phyloP scores from a whole-genome alignment of 2,888 invertebrate genomes.

The Athalia rosae region DNA sequence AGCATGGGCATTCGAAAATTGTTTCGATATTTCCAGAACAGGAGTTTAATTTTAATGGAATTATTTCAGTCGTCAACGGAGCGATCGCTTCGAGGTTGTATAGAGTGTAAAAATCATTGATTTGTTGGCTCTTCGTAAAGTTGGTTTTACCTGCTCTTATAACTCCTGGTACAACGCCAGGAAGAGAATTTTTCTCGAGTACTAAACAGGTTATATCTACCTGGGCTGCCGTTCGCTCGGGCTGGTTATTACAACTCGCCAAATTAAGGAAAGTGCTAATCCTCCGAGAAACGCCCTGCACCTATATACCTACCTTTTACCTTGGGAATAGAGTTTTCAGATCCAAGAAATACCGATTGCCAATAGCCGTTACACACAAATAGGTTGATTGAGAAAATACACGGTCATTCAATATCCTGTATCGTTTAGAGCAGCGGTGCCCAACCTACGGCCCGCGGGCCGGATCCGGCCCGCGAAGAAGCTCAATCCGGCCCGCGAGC shows the following conservation, averaged over 20 bases:
- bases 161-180: neutral
- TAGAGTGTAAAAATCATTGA: neutral
- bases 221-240: neutral
- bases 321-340: conserved; percentile 4
- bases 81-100: too few relatives aligned
- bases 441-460: too few relatives aligned
- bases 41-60: too few relatives aligned
- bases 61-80: too few relatives aligned
- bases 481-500: too few relatives aligned
- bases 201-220: neutral
- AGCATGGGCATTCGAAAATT: too few relatives aligned
- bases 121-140: neutral
- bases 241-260: conserved; percentile 16
- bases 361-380: neutral
- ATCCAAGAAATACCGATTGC: neutral
- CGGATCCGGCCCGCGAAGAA: too few relatives aligned
- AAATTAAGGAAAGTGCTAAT: conserved; percentile 32
- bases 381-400: neutral
- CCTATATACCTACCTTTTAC: neutral
- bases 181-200: conserved; percentile 9
- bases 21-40: too few relatives aligned
- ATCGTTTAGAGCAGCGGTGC: too few relatives aligned
- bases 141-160: neutral
- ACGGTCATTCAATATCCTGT: too few relatives aligned
- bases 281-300: neutral